A percentile compares a stretch with the other conserved stretches of the same genome.
Evolutionary conservation across 2,797 vertebrate genomes (phyloP).

Genomic region (Typhlichthys eigenmanni): DNA sequence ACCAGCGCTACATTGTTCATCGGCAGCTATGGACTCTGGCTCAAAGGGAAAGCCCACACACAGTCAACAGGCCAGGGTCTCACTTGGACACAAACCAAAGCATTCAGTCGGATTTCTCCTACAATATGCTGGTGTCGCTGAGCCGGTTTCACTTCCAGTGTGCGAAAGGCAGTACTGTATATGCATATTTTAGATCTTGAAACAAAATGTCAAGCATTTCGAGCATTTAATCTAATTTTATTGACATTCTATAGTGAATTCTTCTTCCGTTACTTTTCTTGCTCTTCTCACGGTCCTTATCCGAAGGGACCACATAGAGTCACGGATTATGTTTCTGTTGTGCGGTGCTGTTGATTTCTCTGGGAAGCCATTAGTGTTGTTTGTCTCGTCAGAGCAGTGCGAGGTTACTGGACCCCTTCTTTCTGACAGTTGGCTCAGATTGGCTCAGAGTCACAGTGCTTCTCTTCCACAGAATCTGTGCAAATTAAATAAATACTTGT

Average conservation of each 20-base stretch:
- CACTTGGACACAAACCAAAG: neutral
- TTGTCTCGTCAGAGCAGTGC: constrained; percentile 54
- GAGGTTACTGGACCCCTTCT: constrained; percentile 63
- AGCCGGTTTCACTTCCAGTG: no score
- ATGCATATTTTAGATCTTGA: no score
- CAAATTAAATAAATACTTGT: constrained; percentile 52
- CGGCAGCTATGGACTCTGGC: constrained; percentile 58
- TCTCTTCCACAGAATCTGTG: constrained; percentile 57
- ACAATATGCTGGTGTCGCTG: no score
- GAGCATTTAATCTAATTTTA: no score
- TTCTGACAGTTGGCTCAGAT: constrained; percentile 62
- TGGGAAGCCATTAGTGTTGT: constrained; percentile 68
- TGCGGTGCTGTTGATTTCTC: constrained; percentile 49
- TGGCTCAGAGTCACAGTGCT: constrained; percentile 58
- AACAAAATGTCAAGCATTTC: no score
- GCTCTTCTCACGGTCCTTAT: no score
- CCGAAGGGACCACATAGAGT: no score
- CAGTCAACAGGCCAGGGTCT: constrained; percentile 54
- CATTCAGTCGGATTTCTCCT: no score
- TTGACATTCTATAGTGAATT: no score
- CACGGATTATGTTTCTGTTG: no score
- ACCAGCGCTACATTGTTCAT: constrained; percentile 64
- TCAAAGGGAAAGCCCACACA: constrained; percentile 68
- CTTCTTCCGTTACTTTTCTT: no score
- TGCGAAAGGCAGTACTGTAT: no score